Percentiles rank a stretch among this genome's conserved stretches.
phyloP scores from a whole-genome alignment of 2,888 invertebrate genomes.

The Acleris emargana region DNA sequence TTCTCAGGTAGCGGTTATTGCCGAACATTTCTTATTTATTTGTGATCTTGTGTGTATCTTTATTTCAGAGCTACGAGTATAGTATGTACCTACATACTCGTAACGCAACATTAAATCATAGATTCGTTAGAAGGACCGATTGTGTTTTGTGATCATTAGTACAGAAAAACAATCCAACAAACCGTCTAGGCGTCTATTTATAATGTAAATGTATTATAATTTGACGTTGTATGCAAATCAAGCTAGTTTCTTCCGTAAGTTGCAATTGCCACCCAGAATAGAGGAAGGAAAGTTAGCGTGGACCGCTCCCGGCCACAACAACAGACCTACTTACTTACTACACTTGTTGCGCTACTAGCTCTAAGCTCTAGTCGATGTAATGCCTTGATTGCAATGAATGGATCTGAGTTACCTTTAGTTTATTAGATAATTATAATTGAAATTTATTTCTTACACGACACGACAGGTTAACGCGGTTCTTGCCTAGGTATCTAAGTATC shows the following conservation, averaged over 20 bases:
- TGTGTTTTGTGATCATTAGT: neutral
- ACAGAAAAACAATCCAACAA: constrained; percentile 1
- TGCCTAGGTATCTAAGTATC: no score
- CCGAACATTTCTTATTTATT: no score
- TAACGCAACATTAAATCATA: no score
- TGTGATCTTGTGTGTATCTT: no score
- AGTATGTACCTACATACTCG: no score
- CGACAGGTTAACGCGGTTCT: no score
- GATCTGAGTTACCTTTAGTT: neutral
- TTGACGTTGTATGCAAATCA: constrained; percentile 32
- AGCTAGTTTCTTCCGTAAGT: constrained; percentile 17
- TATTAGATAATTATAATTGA: no score
- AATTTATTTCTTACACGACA: no score
- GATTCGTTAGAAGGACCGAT: no score
- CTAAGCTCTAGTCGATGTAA: constrained; percentile 10
- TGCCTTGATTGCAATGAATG: constrained; percentile 13
- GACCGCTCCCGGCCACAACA: constrained; percentile 43
- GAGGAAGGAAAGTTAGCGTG: constrained; percentile 53
- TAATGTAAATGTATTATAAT: constrained; percentile 27
- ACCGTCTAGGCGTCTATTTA: neutral
- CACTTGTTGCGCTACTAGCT: constrained; percentile 31
- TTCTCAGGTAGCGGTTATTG: no score
- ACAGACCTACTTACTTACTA: constrained; percentile 9
- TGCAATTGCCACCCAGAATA: constrained; percentile 23
- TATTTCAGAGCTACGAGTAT: no score